Percentiles rank a stretch among this genome's conserved stretches.
phyloP scores from a whole-genome alignment of 2,797 vertebrate species.

The Capromys pilorides region DNA sequence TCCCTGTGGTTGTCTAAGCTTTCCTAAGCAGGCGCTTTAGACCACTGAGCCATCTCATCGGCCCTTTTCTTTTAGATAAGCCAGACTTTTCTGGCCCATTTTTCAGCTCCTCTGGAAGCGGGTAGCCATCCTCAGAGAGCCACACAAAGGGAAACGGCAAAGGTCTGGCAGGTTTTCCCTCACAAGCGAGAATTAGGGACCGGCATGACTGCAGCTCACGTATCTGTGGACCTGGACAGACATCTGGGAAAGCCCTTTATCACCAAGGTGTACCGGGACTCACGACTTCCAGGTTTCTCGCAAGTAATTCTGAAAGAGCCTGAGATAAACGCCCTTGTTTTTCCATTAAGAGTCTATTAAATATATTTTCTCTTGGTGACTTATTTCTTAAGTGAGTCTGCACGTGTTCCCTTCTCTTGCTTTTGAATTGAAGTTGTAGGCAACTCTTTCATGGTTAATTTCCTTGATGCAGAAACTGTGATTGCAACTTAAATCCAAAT shows the following conservation, averaged over 20 bases:
- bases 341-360: background rate
- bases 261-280: background rate
- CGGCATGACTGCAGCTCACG: background rate
- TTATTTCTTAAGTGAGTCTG: background rate
- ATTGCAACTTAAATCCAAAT: background rate
- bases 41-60: too few relatives aligned
- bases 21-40: too few relatives aligned
- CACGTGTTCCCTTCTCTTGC: background rate
- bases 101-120: background rate
- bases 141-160: background rate
- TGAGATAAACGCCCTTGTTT: background rate
- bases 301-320: background rate
- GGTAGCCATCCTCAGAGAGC: background rate
- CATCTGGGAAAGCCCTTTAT: background rate
- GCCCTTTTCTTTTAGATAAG: background rate
- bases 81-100: background rate
- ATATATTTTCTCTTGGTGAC: background rate
- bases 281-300: background rate
- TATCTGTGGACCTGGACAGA: background rate
- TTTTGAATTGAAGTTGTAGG: background rate
- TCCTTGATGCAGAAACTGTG: slow-evolving; percentile 21
- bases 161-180: background rate
- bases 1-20: too few relatives aligned
- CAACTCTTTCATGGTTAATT: slow-evolving; percentile 7
- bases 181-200: background rate